Percentiles rank a stretch among this genome's conserved stretches.
Evolutionary conservation across 2,113 vertebrate species (phyloP).

Genomic region (Cranoglanis bouderius): DNA sequence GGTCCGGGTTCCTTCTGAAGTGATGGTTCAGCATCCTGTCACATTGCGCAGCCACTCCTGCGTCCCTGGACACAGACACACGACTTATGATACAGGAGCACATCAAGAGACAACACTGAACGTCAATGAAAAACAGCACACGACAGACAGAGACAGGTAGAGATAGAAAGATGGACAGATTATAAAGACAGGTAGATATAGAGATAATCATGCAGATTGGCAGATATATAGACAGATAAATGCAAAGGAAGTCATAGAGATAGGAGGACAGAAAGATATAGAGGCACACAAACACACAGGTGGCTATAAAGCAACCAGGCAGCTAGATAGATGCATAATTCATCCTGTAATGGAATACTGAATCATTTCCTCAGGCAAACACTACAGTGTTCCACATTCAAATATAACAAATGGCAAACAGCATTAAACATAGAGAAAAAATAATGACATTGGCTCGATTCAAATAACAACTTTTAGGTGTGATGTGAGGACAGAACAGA

Average conservation of each 20-base stretch:
- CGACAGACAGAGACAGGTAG: not conserved
- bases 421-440: not conserved
- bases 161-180: not conserved
- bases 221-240: too few species aligned
- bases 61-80: constrained; percentile 34
- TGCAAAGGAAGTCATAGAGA: not conserved
- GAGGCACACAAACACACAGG: not conserved
- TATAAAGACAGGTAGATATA: not conserved
- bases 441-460: not conserved
- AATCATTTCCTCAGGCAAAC: constrained; percentile 1
- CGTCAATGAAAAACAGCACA: not conserved
- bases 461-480: not conserved
- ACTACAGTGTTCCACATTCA: not conserved
- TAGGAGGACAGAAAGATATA: not conserved
- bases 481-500: not conserved
- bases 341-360: not conserved
- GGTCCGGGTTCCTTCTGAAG: constrained; percentile 94
- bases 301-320: not conserved
- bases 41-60: constrained; percentile 76
- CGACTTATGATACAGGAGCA: not conserved
- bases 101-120: not conserved
- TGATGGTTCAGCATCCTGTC: constrained; percentile 99
- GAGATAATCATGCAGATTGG: not conserved
- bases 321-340: not conserved
- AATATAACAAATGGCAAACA: not conserved